Percentiles rank a stretch among this genome's conserved stretches.
phyloP scores from a whole-genome alignment of 2,797 vertebrate species.

The Darevskia mixta region DNA sequence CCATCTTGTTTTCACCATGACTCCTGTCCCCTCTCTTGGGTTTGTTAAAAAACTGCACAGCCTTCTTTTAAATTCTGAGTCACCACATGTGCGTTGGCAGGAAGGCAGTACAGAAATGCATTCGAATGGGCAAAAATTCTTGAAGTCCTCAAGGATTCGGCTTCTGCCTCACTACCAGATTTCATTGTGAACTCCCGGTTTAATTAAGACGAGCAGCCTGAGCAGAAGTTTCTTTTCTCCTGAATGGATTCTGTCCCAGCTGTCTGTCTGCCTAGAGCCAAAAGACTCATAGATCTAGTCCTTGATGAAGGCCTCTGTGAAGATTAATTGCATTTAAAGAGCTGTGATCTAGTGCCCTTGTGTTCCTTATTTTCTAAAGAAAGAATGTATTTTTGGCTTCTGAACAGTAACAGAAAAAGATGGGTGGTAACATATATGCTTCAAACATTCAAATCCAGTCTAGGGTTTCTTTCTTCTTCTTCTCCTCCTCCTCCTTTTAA shows the following conservation, averaged over 20 bases:
- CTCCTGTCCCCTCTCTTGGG: background rate
- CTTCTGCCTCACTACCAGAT: background rate
- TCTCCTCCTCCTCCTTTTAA: background rate
- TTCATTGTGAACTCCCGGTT: background rate
- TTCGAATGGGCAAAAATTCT: background rate
- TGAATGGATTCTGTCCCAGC: background rate
- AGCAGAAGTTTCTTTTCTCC: constrained; percentile 18
- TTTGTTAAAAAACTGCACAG: background rate
- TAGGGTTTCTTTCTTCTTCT: background rate
- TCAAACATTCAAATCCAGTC: constrained; percentile 55
- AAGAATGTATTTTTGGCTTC: constrained; percentile 67
- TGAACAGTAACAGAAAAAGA: constrained; percentile 56
- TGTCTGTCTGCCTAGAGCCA: background rate
- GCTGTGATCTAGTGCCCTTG: constrained; percentile 52
- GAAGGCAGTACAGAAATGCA: background rate
- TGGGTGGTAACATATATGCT: constrained; percentile 58
- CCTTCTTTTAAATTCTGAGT: background rate
- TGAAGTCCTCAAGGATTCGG: background rate
- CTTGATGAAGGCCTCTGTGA: constrained; percentile 20
- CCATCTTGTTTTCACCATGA: background rate
- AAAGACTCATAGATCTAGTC: background rate
- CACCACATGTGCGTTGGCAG: background rate
- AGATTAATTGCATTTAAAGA: constrained; percentile 8
- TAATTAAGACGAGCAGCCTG: background rate
- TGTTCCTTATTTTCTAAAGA: constrained; percentile 49